Evolutionary conservation across 2,888 invertebrate genomes (phyloP).

Genomic region (Acrobasis repandana): DNA sequence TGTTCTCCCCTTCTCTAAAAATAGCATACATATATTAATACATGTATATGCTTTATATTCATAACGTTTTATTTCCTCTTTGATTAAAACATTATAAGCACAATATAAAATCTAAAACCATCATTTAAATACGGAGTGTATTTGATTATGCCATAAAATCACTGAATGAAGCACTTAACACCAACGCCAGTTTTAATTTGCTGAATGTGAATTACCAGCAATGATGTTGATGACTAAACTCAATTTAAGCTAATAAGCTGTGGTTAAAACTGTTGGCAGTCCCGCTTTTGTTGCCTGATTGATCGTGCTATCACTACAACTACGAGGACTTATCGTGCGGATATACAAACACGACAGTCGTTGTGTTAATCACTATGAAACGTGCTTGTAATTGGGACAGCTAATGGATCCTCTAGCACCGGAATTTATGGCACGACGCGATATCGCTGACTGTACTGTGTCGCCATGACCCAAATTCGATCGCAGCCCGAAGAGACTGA

Average conservation of each 20-base stretch:
- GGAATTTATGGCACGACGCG: conserved; percentile 42
- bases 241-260: conserved; percentile 17
- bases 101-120: background rate
- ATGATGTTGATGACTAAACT: conserved; percentile 20
- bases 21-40: too few species aligned
- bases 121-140: background rate
- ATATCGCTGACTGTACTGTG: conserved; percentile 39
- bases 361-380: conserved; percentile 39
- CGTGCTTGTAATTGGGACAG: conserved; percentile 38
- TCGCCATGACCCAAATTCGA: conserved; percentile 49
- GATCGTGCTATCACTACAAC: conserved; percentile 22
- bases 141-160: background rate
- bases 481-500: conserved; percentile 25
- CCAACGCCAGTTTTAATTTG: conserved; percentile 6
- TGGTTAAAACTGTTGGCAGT: background rate
- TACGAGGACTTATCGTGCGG: conserved; percentile 11
- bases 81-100: background rate
- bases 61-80: background rate
- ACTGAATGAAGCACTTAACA: background rate
- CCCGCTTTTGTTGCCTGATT: conserved; percentile 20
- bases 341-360: conserved; percentile 30
- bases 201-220: conserved; percentile 10
- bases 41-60: too few species aligned
- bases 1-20: background rate
- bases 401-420: conserved; percentile 38